phyloP scores from a whole-genome alignment of 2,888 invertebrate species.

The Pseudococcus longispinus region DNA sequence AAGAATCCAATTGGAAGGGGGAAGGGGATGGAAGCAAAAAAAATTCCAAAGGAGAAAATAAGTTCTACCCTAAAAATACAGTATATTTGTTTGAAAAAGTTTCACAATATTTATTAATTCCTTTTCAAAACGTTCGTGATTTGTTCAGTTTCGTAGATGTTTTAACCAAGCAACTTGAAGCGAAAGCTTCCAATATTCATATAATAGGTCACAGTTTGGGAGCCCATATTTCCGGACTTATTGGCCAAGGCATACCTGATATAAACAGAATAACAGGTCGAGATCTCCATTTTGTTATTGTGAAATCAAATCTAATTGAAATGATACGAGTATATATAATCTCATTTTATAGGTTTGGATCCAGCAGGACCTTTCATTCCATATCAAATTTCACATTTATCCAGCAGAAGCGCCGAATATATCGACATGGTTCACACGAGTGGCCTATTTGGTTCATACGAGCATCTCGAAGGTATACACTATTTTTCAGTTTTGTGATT shows the following conservation, averaged over 20 bases:
- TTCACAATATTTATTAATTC: not conserved
- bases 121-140: not conserved
- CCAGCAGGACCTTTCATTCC: too few species aligned
- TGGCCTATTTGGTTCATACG: not conserved
- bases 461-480: not conserved
- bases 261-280: not conserved
- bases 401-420: too few species aligned
- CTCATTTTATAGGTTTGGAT: not conserved
- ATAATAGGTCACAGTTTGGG: slow-evolving; percentile 1
- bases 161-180: not conserved
- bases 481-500: too few species aligned
- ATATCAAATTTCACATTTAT: too few species aligned
- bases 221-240: not conserved
- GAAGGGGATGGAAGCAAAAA: too few species aligned
- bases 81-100: not conserved
- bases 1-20: too few species aligned
- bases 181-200: not conserved
- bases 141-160: not conserved
- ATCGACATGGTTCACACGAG: too few species aligned
- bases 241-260: not conserved
- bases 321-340: too few species aligned
- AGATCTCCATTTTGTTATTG: not conserved
- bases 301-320: not conserved
- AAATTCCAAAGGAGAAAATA: too few species aligned
- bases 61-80: too few species aligned